A percentile compares a stretch with the other conserved stretches of the same genome.
Conservation (phyloP, 2,797 vertebrate species). For the Karalla daura region DNA sequence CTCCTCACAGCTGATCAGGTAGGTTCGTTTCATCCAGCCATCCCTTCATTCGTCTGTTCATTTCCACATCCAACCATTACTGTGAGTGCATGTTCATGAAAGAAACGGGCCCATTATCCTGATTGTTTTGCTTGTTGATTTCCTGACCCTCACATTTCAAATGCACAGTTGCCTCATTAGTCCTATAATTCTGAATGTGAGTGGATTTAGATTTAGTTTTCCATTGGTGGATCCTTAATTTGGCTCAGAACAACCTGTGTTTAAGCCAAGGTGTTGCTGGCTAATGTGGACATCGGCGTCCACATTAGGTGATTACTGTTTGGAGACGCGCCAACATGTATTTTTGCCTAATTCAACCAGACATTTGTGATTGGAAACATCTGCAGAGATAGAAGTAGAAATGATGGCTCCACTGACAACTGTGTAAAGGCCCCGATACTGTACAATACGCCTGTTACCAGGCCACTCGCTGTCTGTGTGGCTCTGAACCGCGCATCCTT, state of each 20-base stretch:
- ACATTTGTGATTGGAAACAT: not conserved
- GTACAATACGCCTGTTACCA: too few relatives aligned
- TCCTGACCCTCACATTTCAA: not conserved
- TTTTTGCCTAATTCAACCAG: not conserved
- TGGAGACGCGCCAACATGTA: not conserved
- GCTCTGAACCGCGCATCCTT: too few relatives aligned
- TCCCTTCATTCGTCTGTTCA: conserved; percentile 15
- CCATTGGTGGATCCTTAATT: conserved; percentile 14
- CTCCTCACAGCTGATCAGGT: conserved; percentile 54
- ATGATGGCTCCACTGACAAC: too few relatives aligned
- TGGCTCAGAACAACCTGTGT: conserved; percentile 26
- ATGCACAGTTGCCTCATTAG: not conserved
- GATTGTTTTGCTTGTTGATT: not conserved
- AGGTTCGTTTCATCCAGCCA: conserved; percentile 31
- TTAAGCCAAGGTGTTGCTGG: not conserved
- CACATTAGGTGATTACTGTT: not conserved
- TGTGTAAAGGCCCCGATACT: too few relatives aligned
- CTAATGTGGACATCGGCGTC: not conserved
- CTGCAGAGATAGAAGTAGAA: not conserved
- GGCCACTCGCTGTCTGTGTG: too few relatives aligned
- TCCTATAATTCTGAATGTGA: not conserved
- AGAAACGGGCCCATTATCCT: not conserved
- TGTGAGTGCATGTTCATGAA: not conserved
- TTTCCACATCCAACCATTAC: conserved; percentile 1
- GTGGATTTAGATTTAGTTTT: too few relatives aligned